Conservation (phyloP, 2,888 invertebrate genomes). For the Cosmopolites sordidus region DNA sequence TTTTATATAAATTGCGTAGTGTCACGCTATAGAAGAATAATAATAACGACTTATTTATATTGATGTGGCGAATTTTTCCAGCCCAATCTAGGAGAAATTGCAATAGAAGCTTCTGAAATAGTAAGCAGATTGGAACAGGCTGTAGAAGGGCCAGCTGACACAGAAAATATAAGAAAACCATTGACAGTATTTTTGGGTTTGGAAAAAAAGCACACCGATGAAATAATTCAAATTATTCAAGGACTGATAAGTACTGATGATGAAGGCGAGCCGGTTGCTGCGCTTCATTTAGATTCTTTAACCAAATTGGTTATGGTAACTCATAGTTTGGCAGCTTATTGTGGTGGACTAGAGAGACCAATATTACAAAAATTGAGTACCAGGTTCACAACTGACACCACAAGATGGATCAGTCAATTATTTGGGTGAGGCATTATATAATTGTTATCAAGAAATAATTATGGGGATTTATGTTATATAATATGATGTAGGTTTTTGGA, state of each 20-base stretch:
- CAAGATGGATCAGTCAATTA: constrained; percentile 81
- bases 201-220: constrained; percentile 50
- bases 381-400: constrained; percentile 79
- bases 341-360: constrained; percentile 74
- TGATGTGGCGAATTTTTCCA: constrained; percentile 26
- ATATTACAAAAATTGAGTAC: constrained; percentile 77
- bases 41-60: neutral
- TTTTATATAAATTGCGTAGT: neutral
- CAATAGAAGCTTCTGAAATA: constrained; percentile 49
- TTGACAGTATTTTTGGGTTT: constrained; percentile 46
- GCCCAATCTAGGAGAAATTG: constrained; percentile 47
- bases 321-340: constrained; percentile 84
- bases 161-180: constrained; percentile 32
- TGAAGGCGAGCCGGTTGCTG: constrained; percentile 58
- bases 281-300: constrained; percentile 60
- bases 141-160: constrained; percentile 41
- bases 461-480: neutral
- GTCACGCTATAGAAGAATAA: neutral
- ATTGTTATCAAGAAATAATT: neutral
- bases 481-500: constrained; percentile 64
- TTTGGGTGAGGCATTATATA: constrained; percentile 59
- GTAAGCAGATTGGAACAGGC: constrained; percentile 48
- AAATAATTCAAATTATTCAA: constrained; percentile 58
- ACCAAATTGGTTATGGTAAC: constrained; percentile 69
- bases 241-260: constrained; percentile 57